These are phyloP conservation scores for Dendrophyllia cribrosa DNA, from an alignment of 64 coral and sea anemone species.

Conservation along the genomic window DNA sequence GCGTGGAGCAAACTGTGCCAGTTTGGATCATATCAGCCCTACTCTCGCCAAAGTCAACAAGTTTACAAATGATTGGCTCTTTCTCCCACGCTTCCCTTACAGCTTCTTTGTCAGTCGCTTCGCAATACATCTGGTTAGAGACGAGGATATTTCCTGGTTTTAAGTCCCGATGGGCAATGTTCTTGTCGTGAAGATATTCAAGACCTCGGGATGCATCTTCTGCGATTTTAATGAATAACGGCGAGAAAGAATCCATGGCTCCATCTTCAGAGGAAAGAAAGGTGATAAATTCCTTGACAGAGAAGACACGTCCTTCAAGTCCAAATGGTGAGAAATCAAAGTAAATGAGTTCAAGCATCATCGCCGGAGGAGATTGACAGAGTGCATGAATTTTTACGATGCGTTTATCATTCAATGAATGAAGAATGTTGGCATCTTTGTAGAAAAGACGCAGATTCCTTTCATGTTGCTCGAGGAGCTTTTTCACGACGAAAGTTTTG, in stretches of 20 bases:
- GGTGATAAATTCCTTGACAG: slow-evolving; percentile 60
- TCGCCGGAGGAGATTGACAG: slow-evolving; percentile 45
- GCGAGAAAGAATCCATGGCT: slow-evolving; percentile 12
- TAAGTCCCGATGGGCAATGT: slow-evolving; percentile 45
- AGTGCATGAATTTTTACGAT: slow-evolving; percentile 3
- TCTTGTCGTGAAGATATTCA: slow-evolving; percentile 34
- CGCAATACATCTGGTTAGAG: slow-evolving; percentile 48
- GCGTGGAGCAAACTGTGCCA: not conserved
- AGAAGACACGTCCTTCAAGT: slow-evolving; percentile 46
- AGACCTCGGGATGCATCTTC: not conserved
- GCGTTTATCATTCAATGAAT: not conserved
- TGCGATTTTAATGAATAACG: slow-evolving; percentile 20
- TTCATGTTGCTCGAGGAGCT: slow-evolving; percentile 11
- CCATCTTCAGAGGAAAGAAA: slow-evolving; percentile 18
- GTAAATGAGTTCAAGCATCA: slow-evolving; percentile 70
- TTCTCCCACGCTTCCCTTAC: slow-evolving; percentile 3
- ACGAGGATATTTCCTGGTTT: slow-evolving; percentile 33
- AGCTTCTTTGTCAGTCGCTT: not conserved
- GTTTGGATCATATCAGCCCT: slow-evolving; percentile 21
- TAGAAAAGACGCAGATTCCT: slow-evolving; percentile 7
- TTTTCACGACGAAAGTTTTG: not conserved
- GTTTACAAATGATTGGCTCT: slow-evolving; percentile 47
- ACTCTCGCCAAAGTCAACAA: slow-evolving; percentile 52
- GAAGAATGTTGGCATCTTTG: slow-evolving; percentile 47
- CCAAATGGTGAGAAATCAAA: slow-evolving; percentile 66